Conservation (phyloP, 2,888 invertebrate species). For the Notodonta ziczac region DNA sequence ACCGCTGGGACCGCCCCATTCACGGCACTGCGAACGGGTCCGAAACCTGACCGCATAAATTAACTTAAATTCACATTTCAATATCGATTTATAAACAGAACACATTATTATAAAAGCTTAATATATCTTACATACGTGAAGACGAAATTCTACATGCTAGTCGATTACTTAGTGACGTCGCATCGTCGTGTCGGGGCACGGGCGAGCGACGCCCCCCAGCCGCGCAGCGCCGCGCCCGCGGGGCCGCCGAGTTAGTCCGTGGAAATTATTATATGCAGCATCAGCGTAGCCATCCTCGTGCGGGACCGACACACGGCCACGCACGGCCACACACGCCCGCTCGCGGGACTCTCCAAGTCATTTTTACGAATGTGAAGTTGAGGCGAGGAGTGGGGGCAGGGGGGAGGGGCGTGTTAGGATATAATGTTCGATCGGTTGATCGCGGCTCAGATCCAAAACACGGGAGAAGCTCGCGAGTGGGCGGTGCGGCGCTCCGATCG, state of each 20-base stretch:
- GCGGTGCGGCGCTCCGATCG: not conserved
- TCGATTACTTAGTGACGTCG: not conserved
- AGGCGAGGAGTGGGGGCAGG: not conserved
- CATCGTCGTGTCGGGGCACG: not conserved
- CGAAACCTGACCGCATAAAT: slow-evolving; percentile 14
- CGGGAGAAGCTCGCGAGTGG: not conserved
- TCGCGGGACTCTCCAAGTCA: not conserved
- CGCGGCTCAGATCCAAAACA: not conserved
- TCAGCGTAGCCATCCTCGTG: not conserved
- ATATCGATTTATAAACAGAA: slow-evolving; percentile 27
- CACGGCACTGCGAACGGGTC: slow-evolving; percentile 4
- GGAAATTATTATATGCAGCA: not conserved
- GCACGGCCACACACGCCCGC: not conserved
- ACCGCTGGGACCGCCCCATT: no score
- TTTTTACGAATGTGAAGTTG: not conserved
- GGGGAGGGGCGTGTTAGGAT: not conserved
- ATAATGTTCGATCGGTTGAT: not conserved
- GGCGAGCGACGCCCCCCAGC: not conserved
- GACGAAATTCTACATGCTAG: slow-evolving; percentile 11
- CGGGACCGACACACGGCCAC: not conserved
- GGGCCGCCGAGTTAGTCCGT: not conserved
- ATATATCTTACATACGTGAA: slow-evolving; percentile 35
- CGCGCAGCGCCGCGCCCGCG: not conserved
- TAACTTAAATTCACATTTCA: slow-evolving; percentile 33
- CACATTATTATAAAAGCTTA: slow-evolving; percentile 32